Evolutionary conservation across 2,113 vertebrate genomes (phyloP).

Genomic region (Pitta sordida): DNA sequence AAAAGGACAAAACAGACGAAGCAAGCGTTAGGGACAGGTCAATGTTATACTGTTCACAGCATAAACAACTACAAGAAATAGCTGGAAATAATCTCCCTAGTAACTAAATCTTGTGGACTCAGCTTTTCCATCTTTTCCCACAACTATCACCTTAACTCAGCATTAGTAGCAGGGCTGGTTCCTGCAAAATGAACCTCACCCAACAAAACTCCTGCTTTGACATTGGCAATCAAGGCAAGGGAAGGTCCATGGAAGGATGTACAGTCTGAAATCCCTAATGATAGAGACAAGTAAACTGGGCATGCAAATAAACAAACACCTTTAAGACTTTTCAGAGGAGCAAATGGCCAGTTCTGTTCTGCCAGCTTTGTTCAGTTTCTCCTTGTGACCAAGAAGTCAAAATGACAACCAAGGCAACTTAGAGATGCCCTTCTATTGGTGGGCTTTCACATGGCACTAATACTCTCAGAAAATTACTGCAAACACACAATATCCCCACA

Average conservation of each 20-base stretch:
- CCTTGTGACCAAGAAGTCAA: background rate
- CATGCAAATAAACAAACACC: background rate
- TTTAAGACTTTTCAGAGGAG: background rate
- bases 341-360: background rate
- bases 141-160: background rate
- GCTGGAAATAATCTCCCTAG: background rate
- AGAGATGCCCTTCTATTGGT: background rate
- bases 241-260: background rate
- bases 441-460: background rate
- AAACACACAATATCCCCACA: background rate
- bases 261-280: background rate
- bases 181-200: background rate
- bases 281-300: background rate
- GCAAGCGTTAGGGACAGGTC: conserved; percentile 90
- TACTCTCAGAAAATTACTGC: background rate
- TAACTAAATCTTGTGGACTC: background rate
- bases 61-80: background rate
- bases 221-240: background rate
- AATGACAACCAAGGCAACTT: background rate
- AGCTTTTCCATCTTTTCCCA: background rate
- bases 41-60: conserved; percentile 53
- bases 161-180: background rate
- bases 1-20: conserved; percentile 96
- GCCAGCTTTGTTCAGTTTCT: background rate
- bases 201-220: background rate